Percentiles rank a stretch among this genome's conserved stretches.
These are phyloP conservation scores for Phorcus lineatus DNA, from an alignment of 2,888 invertebrate genomes.

Conservation along the genomic window DNA sequence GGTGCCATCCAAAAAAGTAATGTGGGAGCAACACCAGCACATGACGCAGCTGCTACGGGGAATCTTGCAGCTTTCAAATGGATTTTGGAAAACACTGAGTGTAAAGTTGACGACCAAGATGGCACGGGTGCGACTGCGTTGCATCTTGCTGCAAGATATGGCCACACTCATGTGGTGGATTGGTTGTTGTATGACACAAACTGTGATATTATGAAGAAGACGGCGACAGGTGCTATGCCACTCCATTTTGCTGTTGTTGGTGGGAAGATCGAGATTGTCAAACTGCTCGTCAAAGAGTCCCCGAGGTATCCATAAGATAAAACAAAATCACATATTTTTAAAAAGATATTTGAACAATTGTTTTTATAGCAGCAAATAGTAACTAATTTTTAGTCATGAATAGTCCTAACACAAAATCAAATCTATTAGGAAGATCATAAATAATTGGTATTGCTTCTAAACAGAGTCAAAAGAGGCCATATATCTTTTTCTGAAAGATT, in stretches of 20 bases:
- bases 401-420: no score
- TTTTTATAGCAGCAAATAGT: no score
- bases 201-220: constrained; percentile 78
- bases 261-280: constrained; percentile 90
- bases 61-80: constrained; percentile 71
- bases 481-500: no score
- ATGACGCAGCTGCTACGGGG: constrained; percentile 76
- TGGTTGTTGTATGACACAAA: constrained; percentile 80
- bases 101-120: constrained; percentile 70
- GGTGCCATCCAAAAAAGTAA: constrained; percentile 49
- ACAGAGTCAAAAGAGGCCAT: no score
- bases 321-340: no score
- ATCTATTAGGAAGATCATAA: no score
- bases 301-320: constrained; percentile 54
- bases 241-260: constrained; percentile 91
- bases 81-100: constrained; percentile 63
- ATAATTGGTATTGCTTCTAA: no score
- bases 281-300: constrained; percentile 77
- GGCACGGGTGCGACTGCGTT: constrained; percentile 72
- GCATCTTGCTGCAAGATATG: constrained; percentile 77
- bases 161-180: constrained; percentile 78
- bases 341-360: no score
- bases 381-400: no score
- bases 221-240: constrained; percentile 81
- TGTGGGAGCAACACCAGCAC: constrained; percentile 74